Evolutionary conservation across 2,797 vertebrate genomes (phyloP).

Genomic region (Gila robusta): DNA sequence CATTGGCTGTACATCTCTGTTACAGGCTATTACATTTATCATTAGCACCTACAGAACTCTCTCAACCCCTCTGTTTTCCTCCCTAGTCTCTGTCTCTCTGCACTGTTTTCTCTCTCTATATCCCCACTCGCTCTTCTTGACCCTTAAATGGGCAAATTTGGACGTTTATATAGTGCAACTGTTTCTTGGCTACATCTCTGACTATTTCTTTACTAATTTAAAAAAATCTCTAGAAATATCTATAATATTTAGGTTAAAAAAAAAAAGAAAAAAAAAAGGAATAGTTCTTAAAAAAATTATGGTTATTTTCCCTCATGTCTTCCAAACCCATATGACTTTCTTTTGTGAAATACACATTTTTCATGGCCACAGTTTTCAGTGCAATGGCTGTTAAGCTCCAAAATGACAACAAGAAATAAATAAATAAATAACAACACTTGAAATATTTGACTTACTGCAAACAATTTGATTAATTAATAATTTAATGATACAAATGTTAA

Average conservation of each 20-base stretch:
- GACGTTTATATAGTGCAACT: constrained; percentile 12
- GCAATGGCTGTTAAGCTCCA: not conserved
- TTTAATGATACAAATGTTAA: not conserved
- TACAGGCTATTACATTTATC: constrained; percentile 80
- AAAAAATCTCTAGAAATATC: not conserved
- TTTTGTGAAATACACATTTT: not conserved
- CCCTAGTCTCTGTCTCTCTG: not conserved
- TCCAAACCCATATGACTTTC: too few species aligned
- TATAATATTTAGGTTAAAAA: not conserved
- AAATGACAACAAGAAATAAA: not conserved
- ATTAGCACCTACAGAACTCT: constrained; percentile 77
- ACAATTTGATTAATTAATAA: not conserved
- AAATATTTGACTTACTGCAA: not conserved
- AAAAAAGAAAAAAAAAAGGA: not conserved
- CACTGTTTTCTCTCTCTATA: constrained; percentile 4
- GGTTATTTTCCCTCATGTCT: too few species aligned
- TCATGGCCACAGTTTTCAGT: not conserved
- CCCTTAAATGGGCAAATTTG: not conserved
- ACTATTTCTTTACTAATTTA: not conserved
- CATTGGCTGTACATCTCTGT: constrained; percentile 82
- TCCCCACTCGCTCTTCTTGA: not conserved
- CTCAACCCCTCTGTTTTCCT: constrained; percentile 54
- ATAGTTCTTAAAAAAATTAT: not conserved
- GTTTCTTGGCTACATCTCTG: not conserved
- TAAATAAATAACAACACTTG: not conserved